Conservation (phyloP, 2,888 invertebrate genomes). For the Eretmocerus hayati region DNA sequence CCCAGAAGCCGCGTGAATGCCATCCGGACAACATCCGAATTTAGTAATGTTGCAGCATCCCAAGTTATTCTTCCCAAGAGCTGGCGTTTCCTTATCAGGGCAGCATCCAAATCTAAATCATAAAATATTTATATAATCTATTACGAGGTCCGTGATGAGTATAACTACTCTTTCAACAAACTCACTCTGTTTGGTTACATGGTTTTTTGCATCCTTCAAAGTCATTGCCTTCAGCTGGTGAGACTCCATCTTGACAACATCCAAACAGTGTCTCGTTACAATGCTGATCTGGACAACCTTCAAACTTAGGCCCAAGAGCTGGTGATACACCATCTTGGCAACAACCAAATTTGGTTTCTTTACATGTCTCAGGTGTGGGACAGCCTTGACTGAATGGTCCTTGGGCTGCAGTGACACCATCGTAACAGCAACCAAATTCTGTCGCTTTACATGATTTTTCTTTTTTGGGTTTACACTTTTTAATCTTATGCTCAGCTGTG, state of each 20-base stretch:
- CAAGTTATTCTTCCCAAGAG: slow-evolving; percentile 55
- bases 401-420: slow-evolving; percentile 65
- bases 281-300: slow-evolving; percentile 69
- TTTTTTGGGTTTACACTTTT: slow-evolving; percentile 56
- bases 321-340: slow-evolving; percentile 78
- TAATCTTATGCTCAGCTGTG: slow-evolving; percentile 47
- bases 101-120: slow-evolving; percentile 57
- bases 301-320: slow-evolving; percentile 60
- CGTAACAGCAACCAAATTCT: slow-evolving; percentile 79
- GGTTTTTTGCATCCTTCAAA: slow-evolving; percentile 73
- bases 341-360: slow-evolving; percentile 70
- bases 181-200: slow-evolving; percentile 54
- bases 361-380: slow-evolving; percentile 64
- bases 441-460: slow-evolving; percentile 57
- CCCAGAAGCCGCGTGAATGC: slow-evolving; percentile 60
- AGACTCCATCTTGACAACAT: slow-evolving; percentile 76
- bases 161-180: no score
- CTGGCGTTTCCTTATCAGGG: slow-evolving; percentile 59
- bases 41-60: slow-evolving; percentile 47
- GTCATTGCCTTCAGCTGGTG: slow-evolving; percentile 72
- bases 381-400: slow-evolving; percentile 82
- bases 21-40: slow-evolving; percentile 68
- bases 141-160: no score
- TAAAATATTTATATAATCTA: not conserved
- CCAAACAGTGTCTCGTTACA: slow-evolving; percentile 78